phyloP scores from a whole-genome alignment of 2,113 vertebrate genomes.

The Mustelus asterias region DNA sequence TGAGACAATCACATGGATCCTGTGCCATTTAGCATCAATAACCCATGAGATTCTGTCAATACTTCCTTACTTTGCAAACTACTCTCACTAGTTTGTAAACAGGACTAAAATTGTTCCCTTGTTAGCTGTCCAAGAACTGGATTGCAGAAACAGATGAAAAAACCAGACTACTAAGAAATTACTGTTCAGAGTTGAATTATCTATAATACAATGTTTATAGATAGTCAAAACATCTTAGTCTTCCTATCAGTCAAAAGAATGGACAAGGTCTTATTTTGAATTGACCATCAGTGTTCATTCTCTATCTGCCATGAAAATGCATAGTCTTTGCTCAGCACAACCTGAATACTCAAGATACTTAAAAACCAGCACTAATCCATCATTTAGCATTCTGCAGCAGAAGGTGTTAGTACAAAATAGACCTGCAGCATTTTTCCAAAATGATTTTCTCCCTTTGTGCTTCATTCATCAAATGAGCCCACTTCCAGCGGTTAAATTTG shows the following conservation, averaged over 20 bases:
- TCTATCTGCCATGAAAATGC: not conserved
- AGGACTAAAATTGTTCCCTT: not conserved
- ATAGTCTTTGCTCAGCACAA: not conserved
- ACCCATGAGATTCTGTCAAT: not conserved
- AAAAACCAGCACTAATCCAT: not conserved
- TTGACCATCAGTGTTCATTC: not conserved
- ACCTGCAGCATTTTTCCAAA: not conserved
- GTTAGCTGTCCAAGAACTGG: not conserved
- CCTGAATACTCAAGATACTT: not conserved
- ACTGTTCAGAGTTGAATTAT: not conserved
- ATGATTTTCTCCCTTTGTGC: not conserved
- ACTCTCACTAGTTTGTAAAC: not conserved
- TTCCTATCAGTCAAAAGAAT: not conserved
- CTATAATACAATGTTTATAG: not conserved
- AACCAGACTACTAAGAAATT: not conserved
- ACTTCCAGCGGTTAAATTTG: not conserved
- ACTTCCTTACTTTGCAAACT: not conserved
- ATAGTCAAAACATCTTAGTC: not conserved
- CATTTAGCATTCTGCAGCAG: not conserved
- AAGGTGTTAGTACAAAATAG: not conserved
- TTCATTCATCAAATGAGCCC: not conserved
- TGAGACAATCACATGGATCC: not conserved
- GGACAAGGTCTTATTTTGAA: not conserved
- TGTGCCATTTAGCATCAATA: not conserved
- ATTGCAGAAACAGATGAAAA: not conserved